Evolutionary conservation across 2,113 vertebrate species (phyloP).

Genomic region (Lamprologus callipterus): DNA sequence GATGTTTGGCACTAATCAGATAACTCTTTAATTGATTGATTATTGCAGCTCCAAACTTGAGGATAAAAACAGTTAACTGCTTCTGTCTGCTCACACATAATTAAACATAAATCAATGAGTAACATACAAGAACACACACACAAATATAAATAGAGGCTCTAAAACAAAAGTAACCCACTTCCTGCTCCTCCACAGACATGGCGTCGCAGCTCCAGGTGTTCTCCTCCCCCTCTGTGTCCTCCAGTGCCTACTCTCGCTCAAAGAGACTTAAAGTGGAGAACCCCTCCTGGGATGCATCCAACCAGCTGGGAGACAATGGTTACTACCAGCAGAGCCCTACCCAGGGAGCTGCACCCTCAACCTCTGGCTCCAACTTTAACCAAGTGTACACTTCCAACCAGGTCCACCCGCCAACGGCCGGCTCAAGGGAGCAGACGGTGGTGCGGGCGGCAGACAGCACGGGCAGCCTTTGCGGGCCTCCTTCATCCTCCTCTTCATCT

Average conservation of each 20-base stretch:
- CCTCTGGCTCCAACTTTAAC: constrained; percentile 79
- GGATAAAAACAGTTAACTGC: not conserved
- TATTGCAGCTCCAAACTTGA: not conserved
- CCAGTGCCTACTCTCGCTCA: constrained; percentile 92
- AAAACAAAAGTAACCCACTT: not conserved
- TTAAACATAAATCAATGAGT: not conserved
- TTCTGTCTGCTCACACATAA: not conserved
- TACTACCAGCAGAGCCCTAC: constrained; percentile 84
- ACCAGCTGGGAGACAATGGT: constrained; percentile 79
- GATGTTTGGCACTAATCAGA: not conserved
- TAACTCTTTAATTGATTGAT: not conserved
- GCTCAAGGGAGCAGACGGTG: constrained; percentile 85
- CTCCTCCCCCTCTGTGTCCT: constrained; percentile 94
- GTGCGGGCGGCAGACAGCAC: constrained; percentile 96
- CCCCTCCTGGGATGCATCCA: constrained; percentile 86
- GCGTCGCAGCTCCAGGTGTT: constrained; percentile 95
- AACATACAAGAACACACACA: not conserved
- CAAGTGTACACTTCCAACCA: constrained; percentile 77
- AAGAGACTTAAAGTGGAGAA: constrained; percentile 98
- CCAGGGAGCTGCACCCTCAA: constrained; percentile 70
- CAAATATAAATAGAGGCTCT: not conserved
- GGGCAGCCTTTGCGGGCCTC: constrained; percentile 76
- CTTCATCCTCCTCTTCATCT: constrained; percentile 63
- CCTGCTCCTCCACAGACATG: constrained; percentile 76
- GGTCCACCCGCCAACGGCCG: constrained; percentile 71